Base-by-base conservation (phyloP, 2,113 vertebrate species). In the Laterallus jamaicensis region DNA sequence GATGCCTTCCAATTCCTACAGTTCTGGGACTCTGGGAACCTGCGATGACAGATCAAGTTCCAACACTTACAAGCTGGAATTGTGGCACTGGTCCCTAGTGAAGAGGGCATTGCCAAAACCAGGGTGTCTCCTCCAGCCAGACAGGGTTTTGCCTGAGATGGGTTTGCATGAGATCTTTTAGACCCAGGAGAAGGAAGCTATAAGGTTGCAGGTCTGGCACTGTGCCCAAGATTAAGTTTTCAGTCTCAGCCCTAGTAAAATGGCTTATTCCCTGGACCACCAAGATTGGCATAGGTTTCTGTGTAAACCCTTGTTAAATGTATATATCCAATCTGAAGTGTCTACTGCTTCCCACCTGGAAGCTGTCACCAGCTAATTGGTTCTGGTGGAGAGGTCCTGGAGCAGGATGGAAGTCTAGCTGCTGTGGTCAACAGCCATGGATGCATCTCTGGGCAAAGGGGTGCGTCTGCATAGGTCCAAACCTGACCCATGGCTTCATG, bases 71-170 rank as follows among this genome's bases (percentile, higher is more conserved):
- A 63, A 4, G 3, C 7, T 25, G 13, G 28, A 67, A 70, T 40
- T 42, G 25, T 12, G 40, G 16, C 0, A 0, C 1, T 70, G 26
- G 40, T 55, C 17, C 21, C 31, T 17, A 6, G 12, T 70, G 8
- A 1, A 55, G 21, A 4, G 2, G 3, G 2, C 31, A 55, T 1
- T 47, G 22, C 5, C 73, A 78, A 81, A 67, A 70, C 0, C 8
- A 67, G 24, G 19, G 11, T 69, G n/a, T 40, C 20, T 44, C 42
- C 26, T 90, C 24, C 59, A 77, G 50, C 7, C 18, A 32, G 32
- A 16, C 20, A 11, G 6, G 5, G 31, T 55, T 21, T 1, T 6
- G 21, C 11, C 19, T 63, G n/a, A 47, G 20, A 21, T 5, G 29
- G 15, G 15, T 22, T 47, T 22, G 2, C 18, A 9, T 18, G 11